These are phyloP conservation scores for Zosterops hypoxanthus DNA, from an alignment of 2,113 vertebrate genomes.

Conservation along the genomic window DNA sequence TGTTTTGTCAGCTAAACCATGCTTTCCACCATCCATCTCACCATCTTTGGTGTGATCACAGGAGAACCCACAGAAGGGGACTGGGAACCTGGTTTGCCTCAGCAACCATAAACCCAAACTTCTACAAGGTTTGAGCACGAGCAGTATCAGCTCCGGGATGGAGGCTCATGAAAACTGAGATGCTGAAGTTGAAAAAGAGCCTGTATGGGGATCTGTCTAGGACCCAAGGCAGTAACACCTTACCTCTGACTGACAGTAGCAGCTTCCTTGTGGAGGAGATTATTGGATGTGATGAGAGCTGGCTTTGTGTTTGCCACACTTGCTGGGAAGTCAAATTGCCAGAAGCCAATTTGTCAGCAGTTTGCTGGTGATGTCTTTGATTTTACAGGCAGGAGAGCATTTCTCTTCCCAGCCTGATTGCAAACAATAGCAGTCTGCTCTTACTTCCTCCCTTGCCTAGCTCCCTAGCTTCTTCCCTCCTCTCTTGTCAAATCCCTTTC, in stretches of 20 bases:
- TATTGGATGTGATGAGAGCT: background rate
- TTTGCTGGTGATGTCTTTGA: conserved; percentile 31
- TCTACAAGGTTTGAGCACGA: background rate
- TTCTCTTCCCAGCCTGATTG: conserved; percentile 19
- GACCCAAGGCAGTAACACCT: background rate
- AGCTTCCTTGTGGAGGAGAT: background rate
- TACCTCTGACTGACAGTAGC: background rate
- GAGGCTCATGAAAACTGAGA: background rate
- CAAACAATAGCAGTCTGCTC: background rate
- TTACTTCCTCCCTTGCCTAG: background rate
- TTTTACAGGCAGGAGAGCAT: conserved; percentile 15
- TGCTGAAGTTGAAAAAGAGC: background rate
- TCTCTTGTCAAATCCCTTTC: background rate
- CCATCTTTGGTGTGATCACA: background rate
- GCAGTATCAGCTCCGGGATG: background rate
- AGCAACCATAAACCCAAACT: background rate
- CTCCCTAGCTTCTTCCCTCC: background rate
- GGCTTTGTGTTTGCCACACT: background rate
- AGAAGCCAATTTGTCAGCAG: conserved; percentile 25
- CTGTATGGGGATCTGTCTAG: background rate
- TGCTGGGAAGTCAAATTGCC: background rate
- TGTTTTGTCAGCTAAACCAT: background rate
- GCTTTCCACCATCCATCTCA: background rate
- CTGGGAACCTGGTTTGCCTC: background rate
- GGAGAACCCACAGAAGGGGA: background rate